phyloP scores from a whole-genome alignment of 2,888 invertebrate genomes.

The Cantharis rustica region DNA sequence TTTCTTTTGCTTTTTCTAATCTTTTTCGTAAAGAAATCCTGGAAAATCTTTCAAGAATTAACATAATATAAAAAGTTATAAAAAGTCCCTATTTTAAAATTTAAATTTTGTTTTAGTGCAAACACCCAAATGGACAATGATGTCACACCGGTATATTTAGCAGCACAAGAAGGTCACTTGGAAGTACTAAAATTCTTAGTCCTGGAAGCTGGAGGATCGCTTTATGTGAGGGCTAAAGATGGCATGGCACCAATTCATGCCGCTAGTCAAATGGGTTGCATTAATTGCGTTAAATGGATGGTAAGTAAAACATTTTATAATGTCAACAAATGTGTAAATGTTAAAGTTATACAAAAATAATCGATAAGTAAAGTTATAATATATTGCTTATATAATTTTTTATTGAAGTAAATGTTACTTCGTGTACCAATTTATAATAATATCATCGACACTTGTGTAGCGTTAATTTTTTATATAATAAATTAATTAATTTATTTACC shows the following conservation, averaged over 20 bases:
- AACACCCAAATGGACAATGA: slow-evolving; percentile 93
- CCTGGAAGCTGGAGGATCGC: slow-evolving; percentile 79
- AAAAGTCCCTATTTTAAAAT: neutral
- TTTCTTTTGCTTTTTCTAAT: too few species aligned
- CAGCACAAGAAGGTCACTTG: slow-evolving; percentile 86
- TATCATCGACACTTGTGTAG: neutral
- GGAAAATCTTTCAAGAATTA: too few species aligned
- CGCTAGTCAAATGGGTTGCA: slow-evolving; percentile 86
- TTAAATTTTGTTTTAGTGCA: slow-evolving; percentile 66
- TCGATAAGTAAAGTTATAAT: neutral
- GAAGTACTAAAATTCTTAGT: slow-evolving; percentile 86
- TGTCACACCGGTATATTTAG: slow-evolving; percentile 86
- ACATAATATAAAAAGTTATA: too few species aligned
- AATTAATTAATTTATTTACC: neutral
- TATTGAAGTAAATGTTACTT: neutral
- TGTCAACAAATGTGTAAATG: neutral
- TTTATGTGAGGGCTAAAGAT: slow-evolving; percentile 83
- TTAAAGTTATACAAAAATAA: neutral
- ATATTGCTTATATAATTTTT: neutral
- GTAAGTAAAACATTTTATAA: slow-evolving; percentile 60
- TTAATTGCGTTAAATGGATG: slow-evolving; percentile 89
- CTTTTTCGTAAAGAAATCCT: too few species aligned
- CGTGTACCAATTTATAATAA: neutral
- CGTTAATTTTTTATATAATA: neutral
- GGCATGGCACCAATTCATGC: slow-evolving; percentile 92